phyloP scores from a whole-genome alignment of 30 jellyfish, hydroid and myxozoan genomes.

The Chrysaora quinquecirrha region DNA sequence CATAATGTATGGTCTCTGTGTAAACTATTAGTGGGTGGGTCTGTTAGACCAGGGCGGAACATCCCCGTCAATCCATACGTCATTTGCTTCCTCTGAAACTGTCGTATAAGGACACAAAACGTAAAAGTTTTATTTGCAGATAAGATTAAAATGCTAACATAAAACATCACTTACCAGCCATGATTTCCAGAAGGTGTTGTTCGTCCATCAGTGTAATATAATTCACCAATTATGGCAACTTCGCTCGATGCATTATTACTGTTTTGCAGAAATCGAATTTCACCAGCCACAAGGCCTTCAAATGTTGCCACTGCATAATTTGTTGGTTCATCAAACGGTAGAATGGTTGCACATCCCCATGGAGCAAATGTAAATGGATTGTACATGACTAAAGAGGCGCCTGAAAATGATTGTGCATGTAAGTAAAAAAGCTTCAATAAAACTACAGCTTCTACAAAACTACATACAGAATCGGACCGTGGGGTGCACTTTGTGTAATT shows the following conservation, averaged over 20 bases:
- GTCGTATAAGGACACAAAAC: neutral
- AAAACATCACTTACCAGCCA: constrained; percentile 64
- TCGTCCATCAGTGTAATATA: constrained; percentile 76
- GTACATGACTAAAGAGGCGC: constrained; percentile 42
- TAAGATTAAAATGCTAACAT: neutral
- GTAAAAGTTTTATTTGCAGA: too few relatives aligned
- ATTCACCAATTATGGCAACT: constrained; percentile 66
- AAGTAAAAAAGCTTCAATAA: too few relatives aligned
- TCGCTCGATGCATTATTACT: constrained; percentile 39
- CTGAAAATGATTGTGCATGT: neutral
- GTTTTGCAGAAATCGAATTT: constrained; percentile 77
- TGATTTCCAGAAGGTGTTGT: constrained; percentile 53
- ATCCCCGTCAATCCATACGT: neutral
- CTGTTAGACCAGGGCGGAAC: neutral
- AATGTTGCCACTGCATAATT: constrained; percentile 80
- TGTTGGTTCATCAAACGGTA: constrained; percentile 48
- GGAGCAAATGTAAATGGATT: neutral
- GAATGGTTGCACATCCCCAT: constrained; percentile 82
- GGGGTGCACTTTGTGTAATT: too few relatives aligned
- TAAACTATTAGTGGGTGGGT: neutral
- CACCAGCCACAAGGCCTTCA: constrained; percentile 78
- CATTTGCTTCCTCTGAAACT: neutral
- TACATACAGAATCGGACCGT: too few relatives aligned
- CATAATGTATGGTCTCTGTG: neutral
- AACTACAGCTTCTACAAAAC: too few relatives aligned